These are phyloP conservation scores for Adineta ricciae DNA, from an alignment of 2,888 invertebrate genomes.

Conservation along the genomic window DNA sequence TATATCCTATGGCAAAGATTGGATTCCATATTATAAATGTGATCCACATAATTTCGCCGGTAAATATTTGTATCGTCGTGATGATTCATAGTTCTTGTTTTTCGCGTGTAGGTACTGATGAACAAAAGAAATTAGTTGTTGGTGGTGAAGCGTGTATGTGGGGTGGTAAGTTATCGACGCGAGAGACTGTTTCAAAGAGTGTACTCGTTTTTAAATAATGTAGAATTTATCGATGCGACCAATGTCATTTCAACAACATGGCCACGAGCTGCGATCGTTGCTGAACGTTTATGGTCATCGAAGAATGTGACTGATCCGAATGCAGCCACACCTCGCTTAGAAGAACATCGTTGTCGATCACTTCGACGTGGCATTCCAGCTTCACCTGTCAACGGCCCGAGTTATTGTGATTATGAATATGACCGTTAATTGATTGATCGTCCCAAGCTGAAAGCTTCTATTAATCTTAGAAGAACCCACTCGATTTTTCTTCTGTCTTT, in stretches of 20 bases:
- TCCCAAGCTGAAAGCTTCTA: background rate
- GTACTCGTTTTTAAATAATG: constrained; percentile 33
- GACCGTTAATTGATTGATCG: background rate
- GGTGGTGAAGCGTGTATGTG: constrained; percentile 89
- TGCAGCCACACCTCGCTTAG: constrained; percentile 58
- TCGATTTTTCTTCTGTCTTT: too few species aligned
- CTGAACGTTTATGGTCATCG: constrained; percentile 69
- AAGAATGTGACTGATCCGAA: constrained; percentile 44
- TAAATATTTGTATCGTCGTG: constrained; percentile 33
- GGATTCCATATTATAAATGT: constrained; percentile 48
- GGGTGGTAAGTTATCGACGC: constrained; percentile 54
- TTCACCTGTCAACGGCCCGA: constrained; percentile 63
- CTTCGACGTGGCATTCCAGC: constrained; percentile 59
- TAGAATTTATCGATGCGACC: constrained; percentile 30
- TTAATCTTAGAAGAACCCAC: background rate
- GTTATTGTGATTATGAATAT: constrained; percentile 54
- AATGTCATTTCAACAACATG: constrained; percentile 33
- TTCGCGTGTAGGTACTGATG: constrained; percentile 42
- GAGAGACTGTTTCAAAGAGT: background rate
- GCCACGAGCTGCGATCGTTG: constrained; percentile 72
- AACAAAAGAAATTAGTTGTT: constrained; percentile 60
- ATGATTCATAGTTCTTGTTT: background rate
- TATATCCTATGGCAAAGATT: constrained; percentile 54
- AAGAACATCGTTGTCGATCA: constrained; percentile 63
- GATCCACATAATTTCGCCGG: constrained; percentile 51